These are phyloP conservation scores for Chinchilla lanigera DNA, from an alignment of 2,113 vertebrate species.

Conservation along the genomic window DNA sequence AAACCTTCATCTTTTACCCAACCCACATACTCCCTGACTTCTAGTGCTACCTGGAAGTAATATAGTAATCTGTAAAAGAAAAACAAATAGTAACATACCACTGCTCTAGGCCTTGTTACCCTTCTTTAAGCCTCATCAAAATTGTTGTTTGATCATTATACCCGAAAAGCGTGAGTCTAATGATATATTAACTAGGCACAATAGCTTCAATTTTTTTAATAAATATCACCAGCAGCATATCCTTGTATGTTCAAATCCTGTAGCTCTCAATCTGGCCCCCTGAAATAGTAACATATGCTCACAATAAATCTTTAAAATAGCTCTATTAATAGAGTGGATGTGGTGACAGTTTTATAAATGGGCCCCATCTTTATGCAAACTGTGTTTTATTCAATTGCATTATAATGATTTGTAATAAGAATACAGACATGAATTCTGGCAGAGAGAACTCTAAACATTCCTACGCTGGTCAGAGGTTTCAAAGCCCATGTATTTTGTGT, in stretches of 20 bases:
- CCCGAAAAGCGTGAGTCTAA: constrained; percentile 18
- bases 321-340: constrained; percentile 86
- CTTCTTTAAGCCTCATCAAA: background rate
- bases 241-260: constrained; percentile 74
- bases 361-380: constrained; percentile 85
- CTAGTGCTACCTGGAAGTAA: background rate
- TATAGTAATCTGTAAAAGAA: background rate
- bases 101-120: background rate
- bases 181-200: constrained; percentile 56
- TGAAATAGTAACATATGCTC: constrained; percentile 85
- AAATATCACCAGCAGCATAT: constrained; percentile 73
- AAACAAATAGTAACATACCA: background rate
- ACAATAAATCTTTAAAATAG: constrained; percentile 87
- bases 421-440: constrained; percentile 70
- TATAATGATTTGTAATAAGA: constrained; percentile 75
- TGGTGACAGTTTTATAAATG: constrained; percentile 87
- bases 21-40: background rate
- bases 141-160: constrained; percentile 29
- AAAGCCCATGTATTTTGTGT: constrained; percentile 3
- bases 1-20: background rate
- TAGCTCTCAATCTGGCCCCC: constrained; percentile 83
- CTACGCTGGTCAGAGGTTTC: constrained; percentile 40
- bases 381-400: constrained; percentile 78
- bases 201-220: constrained; percentile 35
- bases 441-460: constrained; percentile 32